Base-by-base conservation (phyloP, 2,113 vertebrate species). In the Choloepus hoffmanni region DNA sequence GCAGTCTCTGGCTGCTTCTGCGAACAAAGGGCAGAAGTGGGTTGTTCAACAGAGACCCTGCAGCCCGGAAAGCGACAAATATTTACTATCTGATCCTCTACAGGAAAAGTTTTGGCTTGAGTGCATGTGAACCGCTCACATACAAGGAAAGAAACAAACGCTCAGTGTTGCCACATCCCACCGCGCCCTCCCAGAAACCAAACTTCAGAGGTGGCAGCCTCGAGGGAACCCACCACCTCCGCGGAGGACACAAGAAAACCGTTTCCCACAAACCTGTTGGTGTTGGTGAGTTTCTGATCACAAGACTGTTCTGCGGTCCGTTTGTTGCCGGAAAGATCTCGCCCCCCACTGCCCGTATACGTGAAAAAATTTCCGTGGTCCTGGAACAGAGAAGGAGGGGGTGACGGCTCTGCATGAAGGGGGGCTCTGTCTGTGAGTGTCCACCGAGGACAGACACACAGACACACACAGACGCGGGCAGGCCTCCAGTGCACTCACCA, bases 251-350 rank as follows among this genome's bases (percentile, higher is more conserved):
- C 0, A 7, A 72, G 45, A 77, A 60, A 14, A 40, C 9, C 2
- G 4, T 8, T 50, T 72, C 12, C 48, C 5, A 10, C 98, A 0
- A 7, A 99, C 99, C 99, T 98, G 98, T 99, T 99, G 99, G 99
- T 99, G 92, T 99, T 99, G 96, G 99, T 99, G 65, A 99, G 99
- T 81, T 99, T 99, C 96, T 99, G 99, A 83, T 99, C 99, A 93
- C 99, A 99, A 2, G 99, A 99, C 96, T 99, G 99, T 68, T 99
- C 99, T 0, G 99, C 99, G 0, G 99, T 99, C 58, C 99, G 99
- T 62, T 99, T 99, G 98, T 99, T 99, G 62, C 99, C 99, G 0
- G 99, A 99, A 3, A 99, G 99, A 96, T 99, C 99, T 2, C 99
- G 98, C 0, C 99, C 99, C 1, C 99, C 99, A 0, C 99, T 99